A percentile compares a stretch with the other conserved stretches of the same genome.
Evolutionary conservation across 2,888 invertebrate species (phyloP).

Genomic region (Drosophila demipolita): DNA sequence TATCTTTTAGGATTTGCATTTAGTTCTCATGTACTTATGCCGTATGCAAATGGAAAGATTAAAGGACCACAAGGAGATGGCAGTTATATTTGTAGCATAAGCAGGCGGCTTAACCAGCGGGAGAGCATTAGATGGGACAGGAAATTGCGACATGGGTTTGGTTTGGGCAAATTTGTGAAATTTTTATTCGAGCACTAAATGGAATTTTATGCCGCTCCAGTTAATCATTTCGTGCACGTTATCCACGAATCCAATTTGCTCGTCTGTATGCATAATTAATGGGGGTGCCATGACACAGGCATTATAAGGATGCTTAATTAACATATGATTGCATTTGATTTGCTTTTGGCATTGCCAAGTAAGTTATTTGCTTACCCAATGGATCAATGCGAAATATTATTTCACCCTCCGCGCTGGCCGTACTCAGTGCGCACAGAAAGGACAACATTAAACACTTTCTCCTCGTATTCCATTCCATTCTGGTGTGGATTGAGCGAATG

Average conservation of each 20-base stretch:
- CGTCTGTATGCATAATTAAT: slow-evolving; percentile 1
- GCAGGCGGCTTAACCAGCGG: background rate
- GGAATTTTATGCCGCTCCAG: slow-evolving; percentile 8
- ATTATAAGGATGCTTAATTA: slow-evolving; percentile 30
- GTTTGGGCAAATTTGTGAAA: slow-evolving; percentile 25
- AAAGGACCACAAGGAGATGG: slow-evolving; percentile 36
- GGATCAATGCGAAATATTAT: slow-evolving; percentile 84
- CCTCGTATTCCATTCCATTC: slow-evolving; percentile 80
- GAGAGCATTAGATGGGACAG: slow-evolving; percentile 10
- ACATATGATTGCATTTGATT: slow-evolving; percentile 20
- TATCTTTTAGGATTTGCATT: slow-evolving; percentile 28
- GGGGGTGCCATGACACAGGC: background rate
- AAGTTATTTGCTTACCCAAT: slow-evolving; percentile 82
- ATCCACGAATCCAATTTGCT: slow-evolving; percentile 27
- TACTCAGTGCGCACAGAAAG: slow-evolving; percentile 73
- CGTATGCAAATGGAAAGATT: slow-evolving; percentile 47
- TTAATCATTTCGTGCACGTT: slow-evolving; percentile 42
- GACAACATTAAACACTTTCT: slow-evolving; percentile 74
- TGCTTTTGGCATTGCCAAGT: background rate
- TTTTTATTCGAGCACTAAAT: slow-evolving; percentile 38
- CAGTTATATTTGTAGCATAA: slow-evolving; percentile 37
- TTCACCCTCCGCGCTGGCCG: slow-evolving; percentile 77
- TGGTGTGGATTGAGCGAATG: slow-evolving; percentile 23
- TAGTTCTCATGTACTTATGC: slow-evolving; percentile 28
- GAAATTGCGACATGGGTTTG: slow-evolving; percentile 37